phyloP scores from a whole-genome alignment of 2,888 invertebrate species.

The Heliconius sara region DNA sequence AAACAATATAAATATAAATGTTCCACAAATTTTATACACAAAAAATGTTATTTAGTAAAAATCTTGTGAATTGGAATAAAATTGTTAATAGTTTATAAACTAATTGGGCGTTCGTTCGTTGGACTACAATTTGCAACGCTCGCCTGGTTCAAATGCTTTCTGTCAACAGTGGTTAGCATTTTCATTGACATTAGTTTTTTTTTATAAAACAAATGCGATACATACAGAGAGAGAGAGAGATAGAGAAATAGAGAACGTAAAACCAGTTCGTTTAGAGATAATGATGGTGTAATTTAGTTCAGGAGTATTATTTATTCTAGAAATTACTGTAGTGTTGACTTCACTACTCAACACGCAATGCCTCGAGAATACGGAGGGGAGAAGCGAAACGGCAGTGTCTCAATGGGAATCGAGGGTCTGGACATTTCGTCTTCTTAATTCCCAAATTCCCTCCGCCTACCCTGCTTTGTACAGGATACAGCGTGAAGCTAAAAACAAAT shows the following conservation, averaged over 20 bases:
- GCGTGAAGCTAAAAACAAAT: too few species aligned
- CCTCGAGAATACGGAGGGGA: too few species aligned
- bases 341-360: too few species aligned
- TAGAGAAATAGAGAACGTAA: not conserved
- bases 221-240: too few species aligned
- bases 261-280: not conserved
- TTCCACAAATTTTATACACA: not conserved
- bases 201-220: not conserved
- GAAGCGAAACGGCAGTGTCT: too few species aligned
- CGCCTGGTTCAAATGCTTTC: conserved; percentile 36
- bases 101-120: conserved; percentile 36
- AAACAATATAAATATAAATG: not conserved
- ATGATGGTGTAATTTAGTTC: not conserved
- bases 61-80: conserved; percentile 30
- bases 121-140: conserved; percentile 38
- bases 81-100: conserved; percentile 36
- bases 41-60: not conserved
- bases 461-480: too few species aligned
- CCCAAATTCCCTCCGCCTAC: too few species aligned
- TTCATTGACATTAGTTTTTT: conserved; percentile 5
- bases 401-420: too few species aligned
- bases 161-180: conserved; percentile 19
- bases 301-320: not conserved
- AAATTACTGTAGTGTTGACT: too few species aligned
- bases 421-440: too few species aligned